phyloP scores from a whole-genome alignment of 1,140 invertebrate species.

The Globodera rostochiensis region DNA sequence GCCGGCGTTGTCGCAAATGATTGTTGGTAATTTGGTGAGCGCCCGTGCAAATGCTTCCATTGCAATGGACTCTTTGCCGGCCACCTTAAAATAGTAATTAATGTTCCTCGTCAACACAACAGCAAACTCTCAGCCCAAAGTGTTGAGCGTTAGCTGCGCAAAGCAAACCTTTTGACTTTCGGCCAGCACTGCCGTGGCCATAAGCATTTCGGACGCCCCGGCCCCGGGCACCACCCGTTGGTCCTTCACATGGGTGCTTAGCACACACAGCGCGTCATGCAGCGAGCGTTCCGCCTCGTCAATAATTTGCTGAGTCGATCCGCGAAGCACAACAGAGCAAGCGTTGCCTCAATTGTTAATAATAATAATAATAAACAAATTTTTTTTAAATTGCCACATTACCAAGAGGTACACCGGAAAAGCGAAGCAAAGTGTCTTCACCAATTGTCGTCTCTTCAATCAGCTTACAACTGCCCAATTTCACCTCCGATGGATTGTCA shows the following conservation, averaged over 20 bases:
- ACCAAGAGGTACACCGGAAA: constrained; percentile 75
- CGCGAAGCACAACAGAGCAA: constrained; percentile 92
- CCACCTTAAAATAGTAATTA: constrained; percentile 52
- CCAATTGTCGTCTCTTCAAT: constrained; percentile 99
- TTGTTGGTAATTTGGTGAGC: constrained; percentile 83
- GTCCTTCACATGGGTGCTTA: constrained; percentile 85
- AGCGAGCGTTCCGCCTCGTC: constrained; percentile 97
- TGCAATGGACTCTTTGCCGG: constrained; percentile 94
- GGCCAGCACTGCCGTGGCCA: constrained; percentile 85
- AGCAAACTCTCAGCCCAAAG: too few species aligned
- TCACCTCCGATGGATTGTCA: constrained; percentile 86
- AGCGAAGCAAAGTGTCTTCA: constrained; percentile 91
- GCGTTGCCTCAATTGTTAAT: constrained; percentile 80
- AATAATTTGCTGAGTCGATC: constrained; percentile 98
- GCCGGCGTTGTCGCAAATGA: constrained; percentile 96
- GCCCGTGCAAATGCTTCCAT: constrained; percentile 94
- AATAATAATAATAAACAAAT: constrained; percentile 35
- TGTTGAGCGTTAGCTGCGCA: background rate
- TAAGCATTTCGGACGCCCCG: constrained; percentile 81
- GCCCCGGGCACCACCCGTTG: constrained; percentile 72
- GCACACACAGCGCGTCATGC: constrained; percentile 95
- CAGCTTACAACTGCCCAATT: constrained; percentile 87
- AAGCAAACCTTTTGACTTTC: constrained; percentile 74
- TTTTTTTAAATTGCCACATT: constrained; percentile 20
- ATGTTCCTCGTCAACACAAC: background rate